Evolutionary conservation across 2,888 invertebrate species (phyloP), one percentile per base, ranked within the genome.

Genomic region (Synanthedon andrenaeformis): DNA sequence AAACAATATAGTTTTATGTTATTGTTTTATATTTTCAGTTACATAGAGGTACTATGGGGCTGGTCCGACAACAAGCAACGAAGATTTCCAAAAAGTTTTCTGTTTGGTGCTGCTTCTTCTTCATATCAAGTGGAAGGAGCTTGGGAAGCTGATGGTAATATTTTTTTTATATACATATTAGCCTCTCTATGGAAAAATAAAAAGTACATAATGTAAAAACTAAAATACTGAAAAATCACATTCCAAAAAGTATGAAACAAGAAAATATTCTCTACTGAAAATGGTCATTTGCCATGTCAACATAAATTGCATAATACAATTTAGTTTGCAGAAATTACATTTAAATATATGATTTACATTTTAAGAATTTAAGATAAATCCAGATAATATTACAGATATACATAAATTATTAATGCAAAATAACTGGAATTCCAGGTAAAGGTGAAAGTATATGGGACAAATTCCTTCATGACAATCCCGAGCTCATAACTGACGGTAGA

Each of bases 61-160:
- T 82, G 66, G 67, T 57, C 71, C 0, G 82, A 83, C 52, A 67
- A 59, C 3, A 74, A 63, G 52, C 56, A 62, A 13, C 62, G 83
- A 2, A 73, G 58, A 12, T 84, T 85, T 55, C 71, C 73, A 1
- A 59, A 71, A 1, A 67, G 66, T 42, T 85, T 86, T 52, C 54
- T 78, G 35, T 85, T 86, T 56, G 85, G 85, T 0, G 74, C 67
- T 0, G 72, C 79, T 1, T 69, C 90, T 0, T 74, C 90, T 0
- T 80, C 90, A 1, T 90, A 90, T 64, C 91, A 91, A 66, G 79
- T 90, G 4, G 91, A 91, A 69, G 91, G 91, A 0, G 90, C 76
- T 1, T 90, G 90, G 90, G 70, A 90, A 68, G 73, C 61, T 55
- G 89, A 87, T 63, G 90, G 90, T 89, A 75, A 74, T 76, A 13